These are phyloP conservation scores for Orius insidiosus DNA, from an alignment of 1,140 invertebrate species.

Conservation along the genomic window DNA sequence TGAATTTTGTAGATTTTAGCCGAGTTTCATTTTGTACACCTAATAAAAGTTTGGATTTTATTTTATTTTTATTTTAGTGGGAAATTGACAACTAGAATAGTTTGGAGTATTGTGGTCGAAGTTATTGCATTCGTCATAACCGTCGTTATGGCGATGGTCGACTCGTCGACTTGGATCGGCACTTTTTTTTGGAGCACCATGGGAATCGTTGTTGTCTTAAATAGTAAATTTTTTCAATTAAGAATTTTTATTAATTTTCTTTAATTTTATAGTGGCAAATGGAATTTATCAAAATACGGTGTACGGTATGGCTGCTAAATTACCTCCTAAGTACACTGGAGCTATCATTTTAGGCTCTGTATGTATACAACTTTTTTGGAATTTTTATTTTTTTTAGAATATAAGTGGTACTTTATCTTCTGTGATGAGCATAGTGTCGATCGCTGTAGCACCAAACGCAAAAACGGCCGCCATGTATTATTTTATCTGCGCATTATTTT, in stretches of 20 bases:
- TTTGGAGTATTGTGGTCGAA: constrained; percentile 76
- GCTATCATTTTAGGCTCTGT: constrained; percentile 84
- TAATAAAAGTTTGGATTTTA: too few species aligned
- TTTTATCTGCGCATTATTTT: constrained; percentile 84
- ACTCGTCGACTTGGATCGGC: constrained; percentile 59
- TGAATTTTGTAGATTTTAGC: too few species aligned
- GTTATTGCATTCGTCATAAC: constrained; percentile 81
- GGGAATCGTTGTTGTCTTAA: constrained; percentile 67
- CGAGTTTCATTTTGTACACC: too few species aligned
- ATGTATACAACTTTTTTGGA: too few species aligned
- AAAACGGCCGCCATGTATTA: constrained; percentile 90
- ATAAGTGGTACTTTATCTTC: constrained; percentile 84
- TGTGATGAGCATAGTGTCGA: constrained; percentile 57
- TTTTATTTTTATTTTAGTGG: too few species aligned
- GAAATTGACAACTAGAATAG: constrained; percentile 70
- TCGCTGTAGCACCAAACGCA: constrained; percentile 48
- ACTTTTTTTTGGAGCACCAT: constrained; percentile 86
- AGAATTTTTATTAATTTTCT: constrained; percentile 7
- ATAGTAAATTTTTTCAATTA: constrained; percentile 76
- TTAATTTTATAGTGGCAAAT: constrained; percentile 57
- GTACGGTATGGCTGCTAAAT: constrained; percentile 82
- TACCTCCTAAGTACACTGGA: constrained; percentile 86
- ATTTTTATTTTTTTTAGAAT: constrained; percentile 50
- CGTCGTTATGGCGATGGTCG: constrained; percentile 77
- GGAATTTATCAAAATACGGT: constrained; percentile 97